Evolutionary conservation across 2,113 vertebrate genomes (phyloP), one percentile per base, ranked within the genome.

Genomic region (Thalassarche chlororhynchos): DNA sequence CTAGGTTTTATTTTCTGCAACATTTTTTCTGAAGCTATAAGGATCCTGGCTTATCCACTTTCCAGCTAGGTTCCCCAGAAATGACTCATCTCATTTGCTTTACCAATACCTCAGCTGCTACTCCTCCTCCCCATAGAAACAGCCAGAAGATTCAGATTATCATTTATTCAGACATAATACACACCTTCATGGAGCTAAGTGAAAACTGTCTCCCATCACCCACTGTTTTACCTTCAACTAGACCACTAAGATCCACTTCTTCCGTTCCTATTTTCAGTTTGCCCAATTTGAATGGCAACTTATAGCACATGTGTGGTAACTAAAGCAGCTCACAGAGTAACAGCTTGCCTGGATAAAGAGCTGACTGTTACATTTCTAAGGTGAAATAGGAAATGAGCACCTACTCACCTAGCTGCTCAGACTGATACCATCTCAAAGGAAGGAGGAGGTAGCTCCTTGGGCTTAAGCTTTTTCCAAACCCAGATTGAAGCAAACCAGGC

Each of bases 1-100:
- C 52, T 36, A 69, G 46, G 32, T 36, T 94, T 93, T 96, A 90
- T 94, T 95, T 97, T 96, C 92, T 93, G 90, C 90, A 95, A 26
- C 58, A 54, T 25, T 26, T 29, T 61, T 29, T 57, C 93, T 72
- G 70, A 76, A 97, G 84, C 87, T 79, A 44, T 64, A 87, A 90
- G 84, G 74, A 96, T 91, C 69, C 40, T 52, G 78, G 44, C 58
- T 87, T 49, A 69, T 40, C 71, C 46, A 9, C 82, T 80, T 61
- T 51, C 89, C 87, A 60, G 81, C 52, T 15, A 92, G 88, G 88
- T 51, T 93, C 88, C 90, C 76, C 83, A 89, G 86, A 61, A 77
- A 40, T 96, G 82, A 97, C 62, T 97, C 92, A 94, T 82, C 65
- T 46, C 84, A n/a, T 52, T 72, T 24, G 14, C 52, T n/a, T 68